Evolutionary conservation across 2,888 invertebrate genomes (phyloP).

Genomic region (Steinernema hermaphroditum): DNA sequence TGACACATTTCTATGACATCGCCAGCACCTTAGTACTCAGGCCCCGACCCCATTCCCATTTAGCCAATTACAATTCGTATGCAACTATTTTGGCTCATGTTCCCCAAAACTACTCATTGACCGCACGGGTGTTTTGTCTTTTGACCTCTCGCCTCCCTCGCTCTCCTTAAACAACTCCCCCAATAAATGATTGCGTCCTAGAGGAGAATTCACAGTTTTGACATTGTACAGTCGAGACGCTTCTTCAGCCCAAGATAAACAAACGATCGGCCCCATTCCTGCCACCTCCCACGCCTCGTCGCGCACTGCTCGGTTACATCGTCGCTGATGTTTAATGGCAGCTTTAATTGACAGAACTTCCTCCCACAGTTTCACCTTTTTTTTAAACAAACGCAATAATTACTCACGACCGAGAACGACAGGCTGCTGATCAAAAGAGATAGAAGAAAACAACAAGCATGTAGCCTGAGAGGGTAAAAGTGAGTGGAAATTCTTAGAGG

Average conservation of each 20-base stretch:
- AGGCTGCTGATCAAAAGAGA: no score
- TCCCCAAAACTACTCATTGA: constrained; percentile 18
- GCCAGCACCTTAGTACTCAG: background rate
- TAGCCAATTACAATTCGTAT: no score
- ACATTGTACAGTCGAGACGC: background rate
- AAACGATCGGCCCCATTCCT: background rate
- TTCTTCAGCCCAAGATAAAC: background rate
- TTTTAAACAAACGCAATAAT: background rate
- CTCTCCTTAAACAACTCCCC: background rate
- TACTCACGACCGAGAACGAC: no score
- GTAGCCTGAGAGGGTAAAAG: no score
- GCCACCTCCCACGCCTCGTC: background rate
- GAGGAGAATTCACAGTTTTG: no score
- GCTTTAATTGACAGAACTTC: constrained; percentile 12
- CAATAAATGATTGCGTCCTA: background rate
- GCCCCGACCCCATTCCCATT: no score
- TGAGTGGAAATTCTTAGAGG: no score
- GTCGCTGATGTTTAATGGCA: constrained; percentile 11
- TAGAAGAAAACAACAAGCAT: no score
- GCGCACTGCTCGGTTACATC: background rate
- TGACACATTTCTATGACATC: constrained; percentile 59
- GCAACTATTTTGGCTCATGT: background rate
- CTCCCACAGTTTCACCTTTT: background rate
- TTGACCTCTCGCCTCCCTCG: background rate
- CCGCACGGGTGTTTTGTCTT: constrained; percentile 7